Evolutionary conservation across 2,888 invertebrate genomes (phyloP).

Genomic region (Callyntrura guangdongensis): DNA sequence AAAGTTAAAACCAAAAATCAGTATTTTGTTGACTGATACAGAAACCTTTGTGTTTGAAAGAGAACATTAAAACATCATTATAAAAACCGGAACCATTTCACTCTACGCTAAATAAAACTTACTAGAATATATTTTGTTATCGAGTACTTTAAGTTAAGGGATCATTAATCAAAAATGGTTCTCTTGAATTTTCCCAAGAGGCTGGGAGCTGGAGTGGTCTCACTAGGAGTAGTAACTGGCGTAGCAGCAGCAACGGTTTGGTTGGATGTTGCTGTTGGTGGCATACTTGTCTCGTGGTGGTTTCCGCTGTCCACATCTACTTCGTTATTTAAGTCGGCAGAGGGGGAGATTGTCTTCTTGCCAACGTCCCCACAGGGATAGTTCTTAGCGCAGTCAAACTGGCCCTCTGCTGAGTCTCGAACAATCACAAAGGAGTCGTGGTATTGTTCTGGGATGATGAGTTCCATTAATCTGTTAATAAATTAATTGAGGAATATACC

Average conservation of each 20-base stretch:
- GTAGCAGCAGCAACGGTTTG: neutral
- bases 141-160: too few species aligned
- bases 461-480: conserved; percentile 70
- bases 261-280: conserved; percentile 1
- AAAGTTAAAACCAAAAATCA: neutral
- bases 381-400: conserved; percentile 45
- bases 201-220: conserved; percentile 48
- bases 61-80: neutral
- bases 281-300: neutral
- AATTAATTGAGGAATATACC: neutral
- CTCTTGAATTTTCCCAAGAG: conserved; percentile 69
- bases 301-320: neutral
- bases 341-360: neutral
- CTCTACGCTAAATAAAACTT: neutral
- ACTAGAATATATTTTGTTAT: neutral
- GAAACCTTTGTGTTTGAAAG: neutral
- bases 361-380: conserved; percentile 69
- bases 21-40: neutral
- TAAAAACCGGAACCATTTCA: neutral
- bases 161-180: conserved; percentile 36
- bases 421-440: conserved; percentile 64
- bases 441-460: conserved; percentile 73
- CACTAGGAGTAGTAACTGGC: neutral
- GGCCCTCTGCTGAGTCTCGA: conserved; percentile 71
- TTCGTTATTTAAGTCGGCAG: conserved; percentile 31